Evolutionary conservation across 1,140 invertebrate species (phyloP), one percentile per base, ranked within the genome.

Genomic region (Orchestia grillus): DNA sequence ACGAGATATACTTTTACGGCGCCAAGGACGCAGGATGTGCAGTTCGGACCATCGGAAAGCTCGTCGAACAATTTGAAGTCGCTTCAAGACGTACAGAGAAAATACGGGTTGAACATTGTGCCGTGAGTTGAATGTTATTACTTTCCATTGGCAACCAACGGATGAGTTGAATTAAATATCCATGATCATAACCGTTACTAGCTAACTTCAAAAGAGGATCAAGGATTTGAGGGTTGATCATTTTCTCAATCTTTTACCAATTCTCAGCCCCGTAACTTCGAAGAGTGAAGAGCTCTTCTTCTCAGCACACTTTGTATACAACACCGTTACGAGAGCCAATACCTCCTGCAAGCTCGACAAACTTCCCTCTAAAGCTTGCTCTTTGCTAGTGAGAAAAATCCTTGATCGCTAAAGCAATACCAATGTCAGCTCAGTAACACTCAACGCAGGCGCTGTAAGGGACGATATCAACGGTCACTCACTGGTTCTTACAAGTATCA

Each of bases 21-120:
- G 44, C 44, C 8, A 45, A 43, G 23, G 88, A 44, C 16, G 88
- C 41, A 91, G 88, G 88, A 91, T 91, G 41, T 41, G 44, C 41
- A 91, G 88, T 91, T 91, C 23, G 15, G 41, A 42, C 44, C 44
- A 91, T 91, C 88, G 88, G 88, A 42, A 91, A 91, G 36, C 88
- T 44, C 88, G 0, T 91, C 11, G 28, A 44, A 91, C 41, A 8
- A 42, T 43, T 44, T 43, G 28, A 91, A 44, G 6, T 42, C 44
- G 15, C 3, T 91, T 91, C 88, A 41, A 91, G 88, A 91, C 36
- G 88, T 91, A 43, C 4, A 42, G 41, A 91, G 44, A 44, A 91
- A 44, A 91, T 91, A 91, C 44, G 28, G 62, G 28, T 36, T 15
- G 62, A 77, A 77, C 1, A 36, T 36, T 19, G 62, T 77, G 11